A percentile compares a stretch with the other conserved stretches of the same genome.
Evolutionary conservation across 2,797 vertebrate genomes (phyloP).

Genomic region (Falco peregrinus): DNA sequence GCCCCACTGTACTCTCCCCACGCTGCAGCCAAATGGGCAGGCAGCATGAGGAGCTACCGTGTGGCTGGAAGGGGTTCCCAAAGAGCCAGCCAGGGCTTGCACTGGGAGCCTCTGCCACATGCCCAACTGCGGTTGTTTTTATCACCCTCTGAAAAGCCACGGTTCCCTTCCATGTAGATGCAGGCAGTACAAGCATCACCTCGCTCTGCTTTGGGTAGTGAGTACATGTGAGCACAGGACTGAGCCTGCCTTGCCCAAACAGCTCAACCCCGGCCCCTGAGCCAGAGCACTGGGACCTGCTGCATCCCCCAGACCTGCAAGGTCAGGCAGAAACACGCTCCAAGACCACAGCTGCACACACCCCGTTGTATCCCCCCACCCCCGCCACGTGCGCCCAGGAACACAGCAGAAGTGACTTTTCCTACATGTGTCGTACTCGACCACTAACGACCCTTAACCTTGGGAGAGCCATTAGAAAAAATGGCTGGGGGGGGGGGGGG

Average conservation of each 20-base stretch:
- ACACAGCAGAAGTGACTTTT: background rate
- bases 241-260: background rate
- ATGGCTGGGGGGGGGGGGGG: background rate
- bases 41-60: accelerated
- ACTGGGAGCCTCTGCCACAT: background rate
- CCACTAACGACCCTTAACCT: background rate
- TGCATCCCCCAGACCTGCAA: background rate
- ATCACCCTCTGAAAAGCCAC: background rate
- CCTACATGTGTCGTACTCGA: accelerated
- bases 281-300: background rate
- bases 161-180: background rate
- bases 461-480: background rate
- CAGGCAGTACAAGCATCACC: background rate
- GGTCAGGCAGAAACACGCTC: background rate
- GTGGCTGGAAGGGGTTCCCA: accelerated
- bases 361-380: accelerated
- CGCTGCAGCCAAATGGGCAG: background rate
- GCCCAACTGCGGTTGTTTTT: accelerated
- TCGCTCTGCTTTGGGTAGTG: background rate
- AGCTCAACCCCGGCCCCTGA: background rate
- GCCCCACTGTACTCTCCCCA: accelerated
- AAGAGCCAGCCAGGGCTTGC: background rate
- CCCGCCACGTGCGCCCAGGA: accelerated
- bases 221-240: background rate
- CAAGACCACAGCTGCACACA: accelerated